Conservation (phyloP, 2,888 invertebrate species). For the Spicauda simplicius region DNA sequence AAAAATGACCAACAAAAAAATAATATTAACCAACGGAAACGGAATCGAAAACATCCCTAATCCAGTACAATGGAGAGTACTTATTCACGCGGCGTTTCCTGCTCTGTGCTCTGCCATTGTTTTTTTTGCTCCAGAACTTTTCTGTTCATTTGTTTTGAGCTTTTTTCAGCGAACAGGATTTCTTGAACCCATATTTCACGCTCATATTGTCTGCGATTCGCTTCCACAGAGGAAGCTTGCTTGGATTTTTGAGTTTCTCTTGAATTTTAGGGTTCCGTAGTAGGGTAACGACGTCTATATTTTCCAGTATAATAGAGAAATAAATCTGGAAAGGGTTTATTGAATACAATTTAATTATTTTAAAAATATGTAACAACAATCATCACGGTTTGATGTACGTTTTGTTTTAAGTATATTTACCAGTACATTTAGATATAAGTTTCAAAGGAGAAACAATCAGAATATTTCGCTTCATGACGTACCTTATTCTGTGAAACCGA, state of each 20-base stretch:
- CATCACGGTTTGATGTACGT: too few species aligned
- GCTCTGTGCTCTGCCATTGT: slow-evolving; percentile 71
- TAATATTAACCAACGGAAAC: slow-evolving; percentile 45
- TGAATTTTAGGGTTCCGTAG: slow-evolving; percentile 10
- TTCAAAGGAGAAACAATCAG: too few species aligned
- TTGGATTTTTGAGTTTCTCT: slow-evolving; percentile 8
- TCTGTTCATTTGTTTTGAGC: slow-evolving; percentile 79
- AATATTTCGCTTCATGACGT: too few species aligned
- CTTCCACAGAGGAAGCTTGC: slow-evolving; percentile 47
- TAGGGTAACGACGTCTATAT: neutral
- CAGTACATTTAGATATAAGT: too few species aligned
- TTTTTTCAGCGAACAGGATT: slow-evolving; percentile 75
- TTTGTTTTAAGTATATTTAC: too few species aligned
- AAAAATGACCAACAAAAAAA: slow-evolving; percentile 26
- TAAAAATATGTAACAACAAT: too few species aligned
- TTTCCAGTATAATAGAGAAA: neutral
- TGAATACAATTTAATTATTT: too few species aligned
- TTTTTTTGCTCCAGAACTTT: slow-evolving; percentile 70
- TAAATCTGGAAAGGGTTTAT: too few species aligned
- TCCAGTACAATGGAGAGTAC: slow-evolving; percentile 64
- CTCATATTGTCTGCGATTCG: slow-evolving; percentile 79
- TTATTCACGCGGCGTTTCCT: slow-evolving; percentile 81
- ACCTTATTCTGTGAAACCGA: too few species aligned
- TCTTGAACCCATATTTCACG: slow-evolving; percentile 83
- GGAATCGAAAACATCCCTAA: slow-evolving; percentile 52